These are phyloP conservation scores for Marasmarcha lunaedactyla DNA, from an alignment of 2,888 invertebrate genomes.

Conservation along the genomic window DNA sequence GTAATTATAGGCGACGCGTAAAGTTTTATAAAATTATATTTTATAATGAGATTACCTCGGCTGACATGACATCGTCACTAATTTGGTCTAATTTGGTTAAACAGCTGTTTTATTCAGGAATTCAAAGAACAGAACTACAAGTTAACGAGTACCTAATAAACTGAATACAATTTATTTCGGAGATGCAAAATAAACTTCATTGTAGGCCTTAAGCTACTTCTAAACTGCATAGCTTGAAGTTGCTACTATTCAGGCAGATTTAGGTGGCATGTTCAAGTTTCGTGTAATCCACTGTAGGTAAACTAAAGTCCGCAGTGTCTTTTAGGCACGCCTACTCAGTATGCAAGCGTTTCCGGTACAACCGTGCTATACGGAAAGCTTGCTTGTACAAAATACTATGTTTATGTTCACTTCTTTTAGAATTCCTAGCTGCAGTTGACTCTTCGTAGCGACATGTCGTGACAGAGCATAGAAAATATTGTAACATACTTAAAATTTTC, in stretches of 20 bases:
- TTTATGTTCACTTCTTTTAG: constrained; percentile 62
- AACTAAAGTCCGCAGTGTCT: constrained; percentile 66
- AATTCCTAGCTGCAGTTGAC: constrained; percentile 57
- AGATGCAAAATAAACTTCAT: too few species aligned
- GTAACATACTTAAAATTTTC: constrained; percentile 36
- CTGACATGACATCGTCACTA: too few species aligned
- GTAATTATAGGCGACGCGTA: constrained; percentile 44
- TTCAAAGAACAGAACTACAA: too few species aligned
- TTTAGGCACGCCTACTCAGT: constrained; percentile 68
- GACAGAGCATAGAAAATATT: constrained; percentile 44
- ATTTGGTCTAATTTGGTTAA: too few species aligned
- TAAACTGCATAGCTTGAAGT: not conserved
- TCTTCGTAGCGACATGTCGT: constrained; percentile 58
- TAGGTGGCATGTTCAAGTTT: constrained; percentile 61
- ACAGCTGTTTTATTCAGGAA: too few species aligned
- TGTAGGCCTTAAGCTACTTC: too few species aligned
- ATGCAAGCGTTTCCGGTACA: constrained; percentile 66
- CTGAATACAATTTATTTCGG: not conserved
- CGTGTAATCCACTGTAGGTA: constrained; percentile 60
- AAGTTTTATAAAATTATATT: constrained; percentile 35
- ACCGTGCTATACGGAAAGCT: constrained; percentile 49
- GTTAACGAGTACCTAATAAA: too few species aligned
- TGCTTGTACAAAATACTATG: constrained; percentile 66
- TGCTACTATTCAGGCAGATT: constrained; percentile 30
- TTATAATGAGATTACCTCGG: constrained; percentile 52